Percentiles rank a stretch among this genome's conserved stretches.
Conservation (phyloP, 2,888 invertebrate species). For the Meandrusa payeni region DNA sequence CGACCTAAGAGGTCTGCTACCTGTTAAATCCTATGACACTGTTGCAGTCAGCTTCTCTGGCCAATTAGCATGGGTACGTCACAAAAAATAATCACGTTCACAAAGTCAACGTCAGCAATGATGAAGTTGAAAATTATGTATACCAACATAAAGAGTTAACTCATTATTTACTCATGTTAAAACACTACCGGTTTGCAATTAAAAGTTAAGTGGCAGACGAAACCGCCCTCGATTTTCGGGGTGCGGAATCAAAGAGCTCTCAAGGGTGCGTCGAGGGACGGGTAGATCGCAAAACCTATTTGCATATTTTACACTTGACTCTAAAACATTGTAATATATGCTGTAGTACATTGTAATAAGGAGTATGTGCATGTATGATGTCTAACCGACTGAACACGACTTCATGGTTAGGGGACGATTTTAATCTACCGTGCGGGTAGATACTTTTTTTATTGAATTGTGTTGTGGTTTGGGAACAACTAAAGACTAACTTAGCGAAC, state of each 20-base stretch:
- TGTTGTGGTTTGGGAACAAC: too few relatives aligned
- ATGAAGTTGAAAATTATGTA: background rate
- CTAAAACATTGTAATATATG: conserved; percentile 5
- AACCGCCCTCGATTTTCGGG: conserved; percentile 17
- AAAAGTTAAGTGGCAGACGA: conserved; percentile 12
- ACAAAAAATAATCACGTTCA: too few relatives aligned
- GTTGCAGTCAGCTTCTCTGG: too few relatives aligned
- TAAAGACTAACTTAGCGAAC: too few relatives aligned
- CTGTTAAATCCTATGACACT: too few relatives aligned
- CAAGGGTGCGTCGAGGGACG: background rate
- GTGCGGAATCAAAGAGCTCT: conserved; percentile 12
- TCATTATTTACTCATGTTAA: conserved; percentile 4
- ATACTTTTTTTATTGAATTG: too few relatives aligned
- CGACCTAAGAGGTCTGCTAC: too few relatives aligned
- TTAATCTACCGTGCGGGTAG: background rate
- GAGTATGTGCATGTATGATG: background rate
- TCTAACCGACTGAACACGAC: background rate
- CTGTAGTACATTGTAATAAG: background rate
- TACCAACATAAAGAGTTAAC: conserved; percentile 2
- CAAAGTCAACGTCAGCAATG: too few relatives aligned
- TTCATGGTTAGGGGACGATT: background rate
- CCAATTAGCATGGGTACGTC: too few relatives aligned
- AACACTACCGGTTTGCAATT: conserved; percentile 8
- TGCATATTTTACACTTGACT: conserved; percentile 15
- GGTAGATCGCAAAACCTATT: conserved; percentile 7